These are phyloP conservation scores for Dermochelys coriacea DNA, from an alignment of 2,797 vertebrate species.

Conservation along the genomic window DNA sequence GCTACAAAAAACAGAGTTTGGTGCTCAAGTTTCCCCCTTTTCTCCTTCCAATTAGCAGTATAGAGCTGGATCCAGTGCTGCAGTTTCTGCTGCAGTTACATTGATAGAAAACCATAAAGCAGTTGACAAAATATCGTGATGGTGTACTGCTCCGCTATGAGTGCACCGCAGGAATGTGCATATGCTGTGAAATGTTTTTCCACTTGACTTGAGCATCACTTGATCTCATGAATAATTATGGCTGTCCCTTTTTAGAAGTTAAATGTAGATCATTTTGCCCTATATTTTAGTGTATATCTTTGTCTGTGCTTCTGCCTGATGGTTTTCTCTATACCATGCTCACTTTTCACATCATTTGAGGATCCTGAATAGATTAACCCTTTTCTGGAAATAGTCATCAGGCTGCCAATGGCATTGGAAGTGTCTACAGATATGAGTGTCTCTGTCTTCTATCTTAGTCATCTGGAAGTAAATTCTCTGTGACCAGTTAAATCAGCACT, in stretches of 20 bases:
- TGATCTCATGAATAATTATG: neutral
- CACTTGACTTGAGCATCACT: neutral
- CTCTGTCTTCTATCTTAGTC: neutral
- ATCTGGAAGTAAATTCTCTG: neutral
- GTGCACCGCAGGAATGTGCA: neutral
- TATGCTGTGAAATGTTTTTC: neutral
- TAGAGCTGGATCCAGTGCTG: neutral
- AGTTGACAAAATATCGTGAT: neutral
- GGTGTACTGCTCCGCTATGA: neutral
- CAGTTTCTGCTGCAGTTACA: neutral
- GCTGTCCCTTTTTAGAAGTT: neutral
- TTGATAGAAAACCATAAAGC: neutral
- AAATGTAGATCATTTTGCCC: neutral
- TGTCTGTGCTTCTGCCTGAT: neutral
- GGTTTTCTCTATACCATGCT: rapidly evolving
- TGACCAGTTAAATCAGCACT: neutral
- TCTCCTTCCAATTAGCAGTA: no score
- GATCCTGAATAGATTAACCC: neutral
- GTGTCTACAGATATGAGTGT: neutral
- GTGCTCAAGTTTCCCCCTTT: neutral
- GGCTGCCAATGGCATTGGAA: neutral
- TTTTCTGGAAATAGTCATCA: neutral
- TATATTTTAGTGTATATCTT: neutral
- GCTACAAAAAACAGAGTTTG: neutral
- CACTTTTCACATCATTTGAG: rapidly evolving